These are phyloP conservation scores for Omphaloscelis lunosa DNA, from an alignment of 2,888 invertebrate species.

Conservation along the genomic window DNA sequence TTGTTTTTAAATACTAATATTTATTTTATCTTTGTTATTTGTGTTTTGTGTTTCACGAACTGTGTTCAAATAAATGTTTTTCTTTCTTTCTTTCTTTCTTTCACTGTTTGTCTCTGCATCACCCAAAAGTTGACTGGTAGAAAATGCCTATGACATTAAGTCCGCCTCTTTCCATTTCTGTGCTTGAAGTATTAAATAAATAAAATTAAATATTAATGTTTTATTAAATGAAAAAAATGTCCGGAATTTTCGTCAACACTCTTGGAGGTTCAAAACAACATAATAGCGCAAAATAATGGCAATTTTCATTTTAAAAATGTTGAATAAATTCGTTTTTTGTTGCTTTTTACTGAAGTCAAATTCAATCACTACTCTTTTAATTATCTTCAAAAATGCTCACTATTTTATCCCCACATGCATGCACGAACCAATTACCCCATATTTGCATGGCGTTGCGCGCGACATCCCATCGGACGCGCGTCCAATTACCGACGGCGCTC, in stretches of 20 bases:
- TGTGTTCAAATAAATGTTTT: too few relatives aligned
- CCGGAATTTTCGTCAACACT: background rate
- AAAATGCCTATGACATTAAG: too few relatives aligned
- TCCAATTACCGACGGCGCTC: constrained; percentile 67
- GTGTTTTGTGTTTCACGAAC: too few relatives aligned
- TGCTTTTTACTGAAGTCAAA: background rate
- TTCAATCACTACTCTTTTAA: background rate
- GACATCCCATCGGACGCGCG: constrained; percentile 59
- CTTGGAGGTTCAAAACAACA: background rate
- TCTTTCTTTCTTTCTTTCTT: too few relatives aligned
- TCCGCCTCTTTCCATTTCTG: too few relatives aligned
- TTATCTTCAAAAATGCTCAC: constrained; percentile 1
- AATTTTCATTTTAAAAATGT: background rate
- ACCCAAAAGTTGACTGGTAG: too few relatives aligned
- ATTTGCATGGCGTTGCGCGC: constrained; percentile 43
- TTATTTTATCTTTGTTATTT: too few relatives aligned
- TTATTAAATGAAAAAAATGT: background rate
- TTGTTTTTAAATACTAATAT: too few relatives aligned
- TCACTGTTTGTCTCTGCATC: too few relatives aligned
- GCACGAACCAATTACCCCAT: constrained; percentile 39
- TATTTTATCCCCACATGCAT: constrained; percentile 27
- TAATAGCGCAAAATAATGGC: too few relatives aligned
- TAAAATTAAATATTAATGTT: too few relatives aligned
- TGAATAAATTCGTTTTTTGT: background rate
- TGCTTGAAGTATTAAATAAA: too few relatives aligned